Evolutionary conservation across 2,113 vertebrate genomes (phyloP).

Genomic region (Brienomyrus brachyistius): DNA sequence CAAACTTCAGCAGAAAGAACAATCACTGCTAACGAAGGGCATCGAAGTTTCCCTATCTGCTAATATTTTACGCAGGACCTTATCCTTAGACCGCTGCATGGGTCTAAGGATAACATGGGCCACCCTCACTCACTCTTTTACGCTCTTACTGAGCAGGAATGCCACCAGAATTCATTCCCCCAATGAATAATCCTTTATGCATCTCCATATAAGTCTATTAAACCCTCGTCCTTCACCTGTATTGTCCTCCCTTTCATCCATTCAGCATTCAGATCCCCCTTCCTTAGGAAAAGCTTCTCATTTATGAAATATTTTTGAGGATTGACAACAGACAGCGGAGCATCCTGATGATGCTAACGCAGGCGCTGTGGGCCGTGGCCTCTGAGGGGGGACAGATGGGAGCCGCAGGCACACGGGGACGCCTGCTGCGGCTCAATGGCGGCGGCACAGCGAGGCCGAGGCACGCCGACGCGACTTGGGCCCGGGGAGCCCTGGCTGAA

Average conservation of each 20-base stretch:
- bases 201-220: not conserved
- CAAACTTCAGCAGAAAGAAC: not conserved
- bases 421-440: conserved; percentile 60
- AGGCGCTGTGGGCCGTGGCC: not conserved
- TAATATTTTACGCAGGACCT: not conserved
- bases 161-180: not conserved
- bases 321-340: conserved; percentile 45
- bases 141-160: not conserved
- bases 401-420: not conserved
- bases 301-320: conserved; percentile 1
- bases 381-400: not conserved
- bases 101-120: not conserved
- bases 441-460: conserved; percentile 54
- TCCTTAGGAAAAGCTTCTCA: not conserved
- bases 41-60: conserved; percentile 34
- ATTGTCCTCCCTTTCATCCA: not conserved
- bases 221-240: not conserved
- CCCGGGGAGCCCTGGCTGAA: conserved; percentile 72
- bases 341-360: conserved; percentile 28
- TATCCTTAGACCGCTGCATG: not conserved
- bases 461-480: conserved; percentile 51
- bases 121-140: not conserved
- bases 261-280: not conserved
- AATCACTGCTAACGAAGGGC: not conserved
- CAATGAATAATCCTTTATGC: not conserved